Evolutionary conservation across 2,888 invertebrate genomes (phyloP).

Genomic region (Plagodis pulveraria): DNA sequence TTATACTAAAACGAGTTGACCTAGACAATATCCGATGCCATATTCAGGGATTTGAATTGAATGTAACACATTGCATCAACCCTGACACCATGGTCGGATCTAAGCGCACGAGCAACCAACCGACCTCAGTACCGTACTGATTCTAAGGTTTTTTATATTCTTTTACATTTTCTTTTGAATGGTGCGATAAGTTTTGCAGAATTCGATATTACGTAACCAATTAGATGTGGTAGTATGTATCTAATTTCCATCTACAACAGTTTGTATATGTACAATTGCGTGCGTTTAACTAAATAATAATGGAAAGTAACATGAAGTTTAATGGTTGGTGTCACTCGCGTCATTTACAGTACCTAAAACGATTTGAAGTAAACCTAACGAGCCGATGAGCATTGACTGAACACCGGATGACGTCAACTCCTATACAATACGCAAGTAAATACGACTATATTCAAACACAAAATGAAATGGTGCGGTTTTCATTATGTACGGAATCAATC

Average conservation of each 20-base stretch:
- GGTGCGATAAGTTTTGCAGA: constrained; percentile 25
- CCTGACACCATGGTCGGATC: constrained; percentile 66
- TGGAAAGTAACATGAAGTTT: constrained; percentile 33
- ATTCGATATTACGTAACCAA: constrained; percentile 32
- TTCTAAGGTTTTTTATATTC: constrained; percentile 56
- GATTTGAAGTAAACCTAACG: constrained; percentile 24
- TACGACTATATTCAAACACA: constrained; percentile 15
- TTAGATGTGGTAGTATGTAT: constrained; percentile 26
- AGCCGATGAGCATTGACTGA: constrained; percentile 21
- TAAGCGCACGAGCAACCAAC: constrained; percentile 49
- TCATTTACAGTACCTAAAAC: constrained; percentile 25
- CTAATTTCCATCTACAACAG: constrained; percentile 16
- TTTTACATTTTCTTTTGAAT: constrained; percentile 65
- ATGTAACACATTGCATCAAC: constrained; percentile 50
- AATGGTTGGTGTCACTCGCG: constrained; percentile 29
- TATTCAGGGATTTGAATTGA: constrained; percentile 57
- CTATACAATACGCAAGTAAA: constrained; percentile 27
- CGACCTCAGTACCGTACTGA: constrained; percentile 56
- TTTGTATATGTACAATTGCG: constrained; percentile 30
- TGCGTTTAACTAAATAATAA: constrained; percentile 33
- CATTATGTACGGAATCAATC: constrained; percentile 7
- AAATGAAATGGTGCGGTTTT: constrained; percentile 14
- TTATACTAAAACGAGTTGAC: constrained; percentile 39
- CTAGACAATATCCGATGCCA: constrained; percentile 48
- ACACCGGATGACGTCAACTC: constrained; percentile 32